Conservation (phyloP, 2,113 vertebrate genomes). For the Phasianus colchicus region DNA sequence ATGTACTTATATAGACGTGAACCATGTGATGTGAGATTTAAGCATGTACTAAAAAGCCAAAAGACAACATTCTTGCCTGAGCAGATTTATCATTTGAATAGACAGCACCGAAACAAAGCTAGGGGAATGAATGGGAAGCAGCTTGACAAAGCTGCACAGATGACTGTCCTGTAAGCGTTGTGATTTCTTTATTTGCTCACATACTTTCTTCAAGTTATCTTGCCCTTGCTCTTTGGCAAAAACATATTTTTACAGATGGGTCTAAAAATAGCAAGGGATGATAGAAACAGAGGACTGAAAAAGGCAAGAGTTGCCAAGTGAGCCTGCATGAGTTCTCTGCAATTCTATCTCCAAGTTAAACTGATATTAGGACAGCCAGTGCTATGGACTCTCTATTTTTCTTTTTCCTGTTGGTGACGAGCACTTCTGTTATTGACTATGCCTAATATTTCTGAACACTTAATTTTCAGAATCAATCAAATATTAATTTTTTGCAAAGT, state of each 20-base stretch:
- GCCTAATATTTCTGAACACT: background rate
- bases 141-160: background rate
- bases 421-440: background rate
- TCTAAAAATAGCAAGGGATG: constrained; percentile 44
- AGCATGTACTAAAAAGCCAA: background rate
- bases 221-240: constrained; percentile 38
- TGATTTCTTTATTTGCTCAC: constrained; percentile 38
- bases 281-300: constrained; percentile 15
- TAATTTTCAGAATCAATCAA: background rate
- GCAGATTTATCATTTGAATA: background rate
- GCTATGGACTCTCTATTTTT: background rate
- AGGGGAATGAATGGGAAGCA: background rate
- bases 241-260: constrained; percentile 55
- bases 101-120: background rate
- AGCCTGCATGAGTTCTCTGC: constrained; percentile 12
- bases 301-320: constrained; percentile 1
- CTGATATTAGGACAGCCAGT: background rate
- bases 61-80: background rate
- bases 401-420: background rate
- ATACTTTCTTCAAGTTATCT: constrained; percentile 23
- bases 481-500: background rate
- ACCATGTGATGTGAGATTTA: background rate
- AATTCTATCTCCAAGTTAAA: constrained; percentile 25
- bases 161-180: background rate
- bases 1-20: background rate